Conservation (phyloP, 2,888 invertebrate genomes). For the Notocelia uddmanniana region DNA sequence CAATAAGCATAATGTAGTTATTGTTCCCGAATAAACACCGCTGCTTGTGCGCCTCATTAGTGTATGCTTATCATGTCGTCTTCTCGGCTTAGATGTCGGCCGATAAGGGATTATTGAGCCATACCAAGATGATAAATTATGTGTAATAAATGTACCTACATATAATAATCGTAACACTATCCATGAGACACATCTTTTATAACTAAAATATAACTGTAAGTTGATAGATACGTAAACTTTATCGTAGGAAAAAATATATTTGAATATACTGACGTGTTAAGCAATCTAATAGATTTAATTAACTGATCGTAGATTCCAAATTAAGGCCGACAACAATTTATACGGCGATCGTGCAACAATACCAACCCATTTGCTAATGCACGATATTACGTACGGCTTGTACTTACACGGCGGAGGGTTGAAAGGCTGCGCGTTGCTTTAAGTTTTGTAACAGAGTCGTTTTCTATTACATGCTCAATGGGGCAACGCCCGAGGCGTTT, state of each 20-base stretch:
- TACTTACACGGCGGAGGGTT: conserved; percentile 53
- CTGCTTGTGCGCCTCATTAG: conserved; percentile 38
- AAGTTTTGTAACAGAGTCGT: conserved; percentile 66
- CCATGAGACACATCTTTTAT: no score
- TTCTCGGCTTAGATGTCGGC: conserved; percentile 14
- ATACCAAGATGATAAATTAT: conserved; percentile 11
- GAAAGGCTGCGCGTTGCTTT: conserved; percentile 54
- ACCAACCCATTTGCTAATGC: conserved; percentile 68
- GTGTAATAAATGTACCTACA: no score
- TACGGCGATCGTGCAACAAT: conserved; percentile 66
- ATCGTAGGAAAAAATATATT: neutral
- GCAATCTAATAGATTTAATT: conserved; percentile 56
- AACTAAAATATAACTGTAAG: no score
- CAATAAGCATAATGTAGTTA: conserved; percentile 79
- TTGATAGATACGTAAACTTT: neutral
- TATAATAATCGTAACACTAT: no score
- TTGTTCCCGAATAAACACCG: conserved; percentile 66
- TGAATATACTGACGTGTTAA: conserved; percentile 35
- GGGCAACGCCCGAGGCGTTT: conserved; percentile 72
- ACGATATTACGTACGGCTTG: conserved; percentile 58
- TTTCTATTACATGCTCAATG: conserved; percentile 69
- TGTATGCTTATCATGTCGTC: conserved; percentile 37
- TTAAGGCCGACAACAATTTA: conserved; percentile 63
- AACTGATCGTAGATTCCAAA: conserved; percentile 59
- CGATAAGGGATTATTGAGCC: conserved; percentile 18